phyloP scores from a whole-genome alignment of 2,888 invertebrate species.

The Branchipolynoe longqiensis region DNA sequence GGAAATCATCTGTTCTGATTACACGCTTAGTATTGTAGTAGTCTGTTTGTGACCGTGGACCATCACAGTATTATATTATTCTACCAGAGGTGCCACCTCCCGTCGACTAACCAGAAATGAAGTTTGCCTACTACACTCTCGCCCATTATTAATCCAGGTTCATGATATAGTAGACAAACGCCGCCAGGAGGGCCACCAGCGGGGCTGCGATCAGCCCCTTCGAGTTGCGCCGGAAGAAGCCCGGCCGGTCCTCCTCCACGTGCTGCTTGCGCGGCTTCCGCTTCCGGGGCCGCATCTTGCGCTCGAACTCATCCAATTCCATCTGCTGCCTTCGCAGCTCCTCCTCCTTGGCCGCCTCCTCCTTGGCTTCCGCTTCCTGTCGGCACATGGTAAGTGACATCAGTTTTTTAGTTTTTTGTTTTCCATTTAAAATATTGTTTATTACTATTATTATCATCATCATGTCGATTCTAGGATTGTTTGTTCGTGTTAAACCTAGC shows the following conservation, averaged over 20 bases:
- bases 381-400: not conserved
- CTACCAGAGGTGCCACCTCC: too few relatives aligned
- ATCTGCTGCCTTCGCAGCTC: conserved; percentile 74
- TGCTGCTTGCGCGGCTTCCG: conserved; percentile 72
- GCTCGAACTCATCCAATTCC: conserved; percentile 80
- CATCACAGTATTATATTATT: too few relatives aligned
- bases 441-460: not conserved
- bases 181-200: conserved; percentile 61
- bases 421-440: not conserved
- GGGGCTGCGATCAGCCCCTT: conserved; percentile 62
- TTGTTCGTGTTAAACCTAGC: too few relatives aligned
- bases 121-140: not conserved
- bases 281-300: conserved; percentile 77
- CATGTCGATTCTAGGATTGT: not conserved
- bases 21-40: too few relatives aligned
- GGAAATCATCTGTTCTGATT: too few relatives aligned
- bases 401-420: not conserved
- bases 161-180: conserved; percentile 64
- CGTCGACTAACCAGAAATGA: too few relatives aligned
- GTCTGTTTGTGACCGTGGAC: too few relatives aligned
- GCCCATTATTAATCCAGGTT: conserved; percentile 4
- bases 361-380: conserved; percentile 75
- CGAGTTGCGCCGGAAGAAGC: conserved; percentile 61
- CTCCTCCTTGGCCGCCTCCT: conserved; percentile 73
- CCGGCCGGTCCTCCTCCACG: conserved; percentile 59